Base-by-base conservation (phyloP, 2,888 invertebrate genomes). In the Thymelicus acteon region DNA sequence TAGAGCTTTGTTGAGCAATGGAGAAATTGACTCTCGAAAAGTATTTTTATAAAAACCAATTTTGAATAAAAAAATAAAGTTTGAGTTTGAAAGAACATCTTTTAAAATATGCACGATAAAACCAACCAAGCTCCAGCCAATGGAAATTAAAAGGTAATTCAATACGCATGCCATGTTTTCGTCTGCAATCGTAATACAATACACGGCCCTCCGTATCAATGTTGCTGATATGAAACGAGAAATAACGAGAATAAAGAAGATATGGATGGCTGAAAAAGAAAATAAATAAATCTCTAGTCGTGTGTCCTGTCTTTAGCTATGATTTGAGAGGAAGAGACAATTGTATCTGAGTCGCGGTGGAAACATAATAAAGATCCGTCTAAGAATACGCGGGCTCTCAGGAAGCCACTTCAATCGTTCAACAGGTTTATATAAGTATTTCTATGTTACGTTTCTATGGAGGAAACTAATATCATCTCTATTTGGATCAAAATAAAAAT, bases 271-370 rank as follows among this genome's bases (percentile, higher is more conserved):
- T n/a, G 1, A 60, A 67, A 15, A 24, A 48, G 49, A 49, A 67
- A 67, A 40, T 24, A 10, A 8, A 12, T 12, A 24, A 48, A 4
- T 31, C 8, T 31, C 31, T 12, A 57, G 31, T 47, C 61, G 54
- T 76, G 75, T 79, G 74, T 66, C 64, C 75, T 49, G 24, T 61
- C 77, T 72, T 76, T 74, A 78, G 40, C 39, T 71, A 71, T 74
- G 67, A 74, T 82, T 80, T 76, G 80, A 85, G 85, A 92, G 92
- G 92, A 92, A 92, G 91, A 85, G 87, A 84, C 90, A 88, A 92
- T 92, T 90, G 87, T 83, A 82, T 80, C 79, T 77, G 80, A 81
- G 84, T 81, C 79, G 80, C 80, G 80, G 83, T 87, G 89, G 89
- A 91, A 91, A 90, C 84, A 84, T 77, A 74, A 79, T 84, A 85